Evolutionary conservation across 2,888 invertebrate genomes (phyloP), one percentile per base, ranked within the genome.

Genomic region (Drosophila parthenogenetica): DNA sequence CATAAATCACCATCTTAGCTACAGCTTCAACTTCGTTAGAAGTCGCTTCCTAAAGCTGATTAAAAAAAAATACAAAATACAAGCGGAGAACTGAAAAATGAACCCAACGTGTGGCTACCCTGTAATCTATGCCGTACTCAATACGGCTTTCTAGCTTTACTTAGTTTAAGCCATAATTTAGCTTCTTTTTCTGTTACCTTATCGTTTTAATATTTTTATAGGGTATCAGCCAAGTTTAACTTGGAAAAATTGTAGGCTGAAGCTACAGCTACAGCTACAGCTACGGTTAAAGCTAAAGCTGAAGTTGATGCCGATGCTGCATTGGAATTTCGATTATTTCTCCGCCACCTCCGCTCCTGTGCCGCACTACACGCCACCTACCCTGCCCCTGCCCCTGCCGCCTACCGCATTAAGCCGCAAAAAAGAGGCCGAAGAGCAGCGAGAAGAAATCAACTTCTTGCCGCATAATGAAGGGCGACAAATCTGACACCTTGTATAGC

Each of bases 401-500:
- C 43, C 37, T 32, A 14, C 39, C 39, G 50, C 51, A 65, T 73
- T 85, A 87, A 87, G 82, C 85, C 86, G 88, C 88, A 77, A 77
- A 80, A 71, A 35, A 7, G 45, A 40, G 39, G 43, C 16, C 51
- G 43, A 42, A 35, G 11, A 29, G n/a, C 37, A 14, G 11, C 2
- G 45, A 40, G 43, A 46, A 11, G 58, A 45, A 46, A 45, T 55
- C 55, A 66, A 64, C 79, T 76, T 76, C 69, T 76, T 69, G 77
- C 75, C 88, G 87, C 89, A 90, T 91, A 91, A 91, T 91, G 91
- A 91, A 90, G 91, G 91, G 91, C 91, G 91, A 91, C 91, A 91
- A 91, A 91, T 91, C 91, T 91, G 91, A 91, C 91, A 91, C 91
- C 91, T 91, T 91, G 90, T 90, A 90, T 90, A 89, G 90, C 90